Conservation (phyloP, 1,140 invertebrate genomes). For the Zelostemma sp. region DNA sequence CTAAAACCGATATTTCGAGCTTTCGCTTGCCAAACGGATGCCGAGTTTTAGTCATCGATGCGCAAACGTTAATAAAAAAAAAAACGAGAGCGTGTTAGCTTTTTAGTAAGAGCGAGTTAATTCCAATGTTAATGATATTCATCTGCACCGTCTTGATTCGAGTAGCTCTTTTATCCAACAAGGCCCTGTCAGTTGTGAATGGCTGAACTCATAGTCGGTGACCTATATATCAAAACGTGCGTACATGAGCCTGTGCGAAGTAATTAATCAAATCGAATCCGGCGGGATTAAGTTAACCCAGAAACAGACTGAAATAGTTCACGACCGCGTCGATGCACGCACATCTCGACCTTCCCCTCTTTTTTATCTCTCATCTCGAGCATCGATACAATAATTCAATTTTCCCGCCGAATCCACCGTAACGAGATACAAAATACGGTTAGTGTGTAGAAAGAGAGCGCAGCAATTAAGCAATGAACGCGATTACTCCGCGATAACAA, state of each 20-base stretch:
- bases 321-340: constrained; percentile 25
- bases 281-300: constrained; percentile 34
- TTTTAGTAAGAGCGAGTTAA: constrained; percentile 17
- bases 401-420: too few species aligned
- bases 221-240: constrained; percentile 48
- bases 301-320: constrained; percentile 46
- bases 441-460: too few species aligned
- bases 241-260: constrained; percentile 19
- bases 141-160: constrained; percentile 26
- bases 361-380: too few species aligned
- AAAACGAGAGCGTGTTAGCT: constrained; percentile 8
- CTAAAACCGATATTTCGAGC: background rate
- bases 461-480: too few species aligned
- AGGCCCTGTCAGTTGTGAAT: constrained; percentile 41
- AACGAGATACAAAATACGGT: too few species aligned
- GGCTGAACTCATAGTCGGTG: constrained; percentile 47
- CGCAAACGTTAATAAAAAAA: constrained; percentile 14
- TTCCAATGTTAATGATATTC: constrained; percentile 28
- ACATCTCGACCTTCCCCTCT: constrained; percentile 17
- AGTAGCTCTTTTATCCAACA: constrained; percentile 28
- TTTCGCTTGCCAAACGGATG: background rate
- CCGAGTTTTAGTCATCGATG: constrained; percentile 20
- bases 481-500: too few species aligned
- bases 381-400: too few species aligned
- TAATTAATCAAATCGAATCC: constrained; percentile 44